These are phyloP conservation scores for Melikaiella ostensackeni DNA, from an alignment of 2,888 invertebrate species.

Conservation along the genomic window DNA sequence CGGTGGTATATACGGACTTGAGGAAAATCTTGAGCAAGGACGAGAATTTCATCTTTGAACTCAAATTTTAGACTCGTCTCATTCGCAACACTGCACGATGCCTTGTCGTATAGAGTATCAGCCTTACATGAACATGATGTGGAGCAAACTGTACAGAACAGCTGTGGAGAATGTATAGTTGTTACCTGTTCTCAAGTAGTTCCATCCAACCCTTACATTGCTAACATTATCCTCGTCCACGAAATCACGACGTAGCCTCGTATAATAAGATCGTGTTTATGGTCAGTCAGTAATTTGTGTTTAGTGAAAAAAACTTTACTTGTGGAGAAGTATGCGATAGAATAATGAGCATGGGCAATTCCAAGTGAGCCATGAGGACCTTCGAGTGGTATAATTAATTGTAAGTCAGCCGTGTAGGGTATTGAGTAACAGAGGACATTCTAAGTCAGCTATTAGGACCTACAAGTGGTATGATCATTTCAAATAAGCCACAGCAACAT, in stretches of 20 bases:
- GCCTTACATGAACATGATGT: slow-evolving; percentile 33
- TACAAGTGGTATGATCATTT: too few species aligned
- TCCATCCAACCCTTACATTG: slow-evolving; percentile 40
- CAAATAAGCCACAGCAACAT: too few species aligned
- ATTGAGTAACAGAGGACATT: too few species aligned
- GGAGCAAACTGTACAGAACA: slow-evolving; percentile 65
- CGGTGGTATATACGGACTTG: not conserved
- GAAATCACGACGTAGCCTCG: not conserved
- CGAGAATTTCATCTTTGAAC: slow-evolving; percentile 51
- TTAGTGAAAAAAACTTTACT: too few species aligned
- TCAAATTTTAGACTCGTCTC: slow-evolving; percentile 51
- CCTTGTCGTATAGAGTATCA: not conserved
- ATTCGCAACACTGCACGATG: slow-evolving; percentile 40
- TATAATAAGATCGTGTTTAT: not conserved
- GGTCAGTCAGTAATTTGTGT: not conserved
- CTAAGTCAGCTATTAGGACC: too few species aligned
- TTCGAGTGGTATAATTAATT: too few species aligned
- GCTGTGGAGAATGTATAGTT: slow-evolving; percentile 70
- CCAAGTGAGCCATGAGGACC: too few species aligned
- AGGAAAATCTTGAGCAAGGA: not conserved
- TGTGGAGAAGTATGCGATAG: too few species aligned
- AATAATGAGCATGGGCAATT: too few species aligned
- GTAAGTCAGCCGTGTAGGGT: too few species aligned
- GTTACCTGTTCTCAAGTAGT: slow-evolving; percentile 65
- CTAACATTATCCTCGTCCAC: not conserved